A percentile compares a stretch with the other conserved stretches of the same genome.
These are phyloP conservation scores for Nephrotoma guestfalica DNA, from an alignment of 2,888 invertebrate genomes.

Conservation along the genomic window DNA sequence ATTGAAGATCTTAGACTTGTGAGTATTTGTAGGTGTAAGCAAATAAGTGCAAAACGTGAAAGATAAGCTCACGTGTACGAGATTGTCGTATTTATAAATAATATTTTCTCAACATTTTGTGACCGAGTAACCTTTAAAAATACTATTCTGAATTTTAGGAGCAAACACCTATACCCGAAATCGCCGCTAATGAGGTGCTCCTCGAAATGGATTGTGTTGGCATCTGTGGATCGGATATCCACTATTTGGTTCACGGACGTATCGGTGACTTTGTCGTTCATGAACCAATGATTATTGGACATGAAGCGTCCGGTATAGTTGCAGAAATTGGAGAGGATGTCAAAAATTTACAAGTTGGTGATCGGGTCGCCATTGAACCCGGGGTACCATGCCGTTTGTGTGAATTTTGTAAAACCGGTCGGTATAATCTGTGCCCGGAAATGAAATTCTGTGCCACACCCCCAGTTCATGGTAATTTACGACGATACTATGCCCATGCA, in stretches of 20 bases:
- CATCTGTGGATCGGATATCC: conserved; percentile 95
- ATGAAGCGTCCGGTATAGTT: conserved; percentile 77
- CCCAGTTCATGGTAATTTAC: conserved; percentile 78
- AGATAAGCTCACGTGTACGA: neutral
- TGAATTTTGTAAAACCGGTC: conserved; percentile 67
- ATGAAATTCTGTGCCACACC: conserved; percentile 92
- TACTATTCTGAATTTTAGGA: conserved; percentile 43
- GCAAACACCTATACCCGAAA: conserved; percentile 66
- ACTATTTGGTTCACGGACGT: conserved; percentile 70
- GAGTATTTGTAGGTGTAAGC: conserved; percentile 23
- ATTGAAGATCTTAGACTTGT: conserved; percentile 60
- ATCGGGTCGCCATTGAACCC: conserved; percentile 89
- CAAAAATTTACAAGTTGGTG: conserved; percentile 56
- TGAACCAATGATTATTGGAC: conserved; percentile 88
- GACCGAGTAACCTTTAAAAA: neutral
- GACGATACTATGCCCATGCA: conserved; percentile 75
- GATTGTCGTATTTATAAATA: too few species aligned
- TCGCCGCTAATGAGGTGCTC: conserved; percentile 65
- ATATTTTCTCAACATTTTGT: neutral
- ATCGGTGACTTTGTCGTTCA: conserved; percentile 79
- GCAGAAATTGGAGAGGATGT: conserved; percentile 48
- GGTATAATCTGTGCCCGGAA: conserved; percentile 81
- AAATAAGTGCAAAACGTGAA: neutral
- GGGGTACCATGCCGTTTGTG: conserved; percentile 80
- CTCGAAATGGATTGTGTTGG: conserved; percentile 83